Percentiles rank a stretch among this genome's conserved stretches.
Evolutionary conservation across 2,888 invertebrate species (phyloP).

Genomic region (Ceriagrion tenellum): DNA sequence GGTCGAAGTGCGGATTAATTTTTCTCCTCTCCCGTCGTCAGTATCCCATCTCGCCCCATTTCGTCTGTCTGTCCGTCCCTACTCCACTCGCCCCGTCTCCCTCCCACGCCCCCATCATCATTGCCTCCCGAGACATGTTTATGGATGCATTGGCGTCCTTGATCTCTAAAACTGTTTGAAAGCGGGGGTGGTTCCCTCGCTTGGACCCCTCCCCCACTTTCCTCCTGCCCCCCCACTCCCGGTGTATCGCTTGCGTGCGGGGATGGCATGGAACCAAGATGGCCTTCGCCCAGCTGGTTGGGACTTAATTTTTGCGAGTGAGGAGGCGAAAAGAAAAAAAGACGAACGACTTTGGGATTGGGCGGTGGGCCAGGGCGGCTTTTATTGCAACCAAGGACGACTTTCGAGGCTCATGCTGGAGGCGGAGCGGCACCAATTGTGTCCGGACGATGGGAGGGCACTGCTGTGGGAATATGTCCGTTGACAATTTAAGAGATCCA

Average conservation of each 20-base stretch:
- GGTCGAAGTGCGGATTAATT: no score
- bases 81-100: background rate
- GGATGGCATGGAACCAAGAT: slow-evolving; percentile 35
- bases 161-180: slow-evolving; percentile 36
- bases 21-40: no score
- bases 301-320: slow-evolving; percentile 22
- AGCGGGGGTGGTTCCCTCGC: slow-evolving; percentile 10
- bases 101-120: background rate
- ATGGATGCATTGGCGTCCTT: slow-evolving; percentile 49
- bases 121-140: background rate
- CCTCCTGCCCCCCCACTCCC: background rate
- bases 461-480: no score
- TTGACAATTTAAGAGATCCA: background rate
- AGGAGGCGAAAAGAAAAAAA: background rate
- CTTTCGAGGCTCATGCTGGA: background rate
- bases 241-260: background rate
- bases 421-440: background rate
- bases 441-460: background rate
- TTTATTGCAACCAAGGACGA: slow-evolving; percentile 10
- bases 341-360: background rate
- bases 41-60: no score
- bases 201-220: background rate
- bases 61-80: no score
- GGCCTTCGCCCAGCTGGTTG: slow-evolving; percentile 58
- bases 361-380: background rate